Base-by-base conservation (phyloP, 1,140 invertebrate species). In the Lamellibrachia luymesi region DNA sequence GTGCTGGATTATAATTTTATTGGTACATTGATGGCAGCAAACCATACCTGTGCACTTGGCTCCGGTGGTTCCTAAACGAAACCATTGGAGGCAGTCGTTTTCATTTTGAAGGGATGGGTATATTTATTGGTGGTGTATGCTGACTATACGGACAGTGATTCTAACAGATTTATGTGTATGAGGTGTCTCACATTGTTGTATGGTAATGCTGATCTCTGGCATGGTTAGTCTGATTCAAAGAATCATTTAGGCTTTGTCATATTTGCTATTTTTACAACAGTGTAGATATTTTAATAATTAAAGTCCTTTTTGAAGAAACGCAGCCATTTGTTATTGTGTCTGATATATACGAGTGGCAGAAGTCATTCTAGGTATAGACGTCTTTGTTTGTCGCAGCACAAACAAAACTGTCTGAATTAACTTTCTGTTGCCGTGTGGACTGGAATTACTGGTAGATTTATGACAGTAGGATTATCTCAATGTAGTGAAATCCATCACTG, bases 251-350 rank as follows among this genome's bases (percentile, higher is more conserved):
- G 64, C 64, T 80, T 80, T 80, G 64, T 80, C 64, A 22, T 80
- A 80, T 80, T 80, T 80, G 64, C 64, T 80, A 80, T 80, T 80
- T 80, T 80, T 80, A 80, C 64, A 80, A 80, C 64, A 80, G 64
- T 80, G 64, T 80, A 80, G 64, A 80, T 80, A 80, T 80, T 80
- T 80, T 80, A 80, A 80, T 80, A 80, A 80, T 80, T 80, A 80
- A 80, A 80, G 64, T 80, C 64, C 64, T 80, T 80, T 38, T 80
- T 80, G 25, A 80, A 80, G 64, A 80, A 80, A 22, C 2, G 8
- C 1, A 22, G 64, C 64, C 64, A 80, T 80, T 80, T 80, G 64
- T 80, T 80, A 17, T 22, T 10, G 13, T 17, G 17, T 80, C 2
- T 22, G 2, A 80, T 80, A 80, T 6, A 22, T 80, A 38, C 38